Evolutionary conservation across 2,113 vertebrate species (phyloP).

Genomic region (Oriolus oriolus): DNA sequence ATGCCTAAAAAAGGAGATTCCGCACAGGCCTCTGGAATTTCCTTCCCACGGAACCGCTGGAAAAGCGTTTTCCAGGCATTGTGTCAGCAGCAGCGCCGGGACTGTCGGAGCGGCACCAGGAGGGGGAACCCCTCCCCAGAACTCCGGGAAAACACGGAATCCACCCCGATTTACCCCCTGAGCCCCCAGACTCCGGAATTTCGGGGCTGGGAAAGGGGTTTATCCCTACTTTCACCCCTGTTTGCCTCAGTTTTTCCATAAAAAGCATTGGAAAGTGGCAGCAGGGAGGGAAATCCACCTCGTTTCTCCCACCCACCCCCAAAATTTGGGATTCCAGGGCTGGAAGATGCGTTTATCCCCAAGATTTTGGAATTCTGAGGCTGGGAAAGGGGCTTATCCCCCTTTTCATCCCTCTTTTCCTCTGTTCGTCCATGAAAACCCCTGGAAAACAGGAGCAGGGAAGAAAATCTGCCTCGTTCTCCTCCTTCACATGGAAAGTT

Average conservation of each 20-base stretch:
- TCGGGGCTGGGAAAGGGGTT: accelerated
- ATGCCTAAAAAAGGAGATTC: not conserved
- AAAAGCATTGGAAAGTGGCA: accelerated
- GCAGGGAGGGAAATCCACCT: not conserved
- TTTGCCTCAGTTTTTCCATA: accelerated
- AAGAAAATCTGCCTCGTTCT: not conserved
- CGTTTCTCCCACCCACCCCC: accelerated
- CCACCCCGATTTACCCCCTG: accelerated
- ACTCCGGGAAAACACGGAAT: not conserved
- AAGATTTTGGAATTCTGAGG: not conserved
- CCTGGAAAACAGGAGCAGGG: accelerated
- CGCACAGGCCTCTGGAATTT: not conserved
- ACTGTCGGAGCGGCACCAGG: not conserved
- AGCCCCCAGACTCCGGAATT: accelerated
- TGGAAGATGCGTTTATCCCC: not conserved
- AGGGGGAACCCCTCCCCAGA: not conserved
- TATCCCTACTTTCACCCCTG: accelerated
- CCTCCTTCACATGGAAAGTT: accelerated
- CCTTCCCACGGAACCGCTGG: not conserved
- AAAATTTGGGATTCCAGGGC: not conserved
- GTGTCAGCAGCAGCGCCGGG: not conserved
- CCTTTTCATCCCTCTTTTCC: too few relatives aligned
- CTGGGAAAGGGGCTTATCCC: not conserved
- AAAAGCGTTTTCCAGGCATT: not conserved
- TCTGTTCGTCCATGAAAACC: accelerated